phyloP scores from a whole-genome alignment of 2,113 vertebrate species.

The Limanda limanda region DNA sequence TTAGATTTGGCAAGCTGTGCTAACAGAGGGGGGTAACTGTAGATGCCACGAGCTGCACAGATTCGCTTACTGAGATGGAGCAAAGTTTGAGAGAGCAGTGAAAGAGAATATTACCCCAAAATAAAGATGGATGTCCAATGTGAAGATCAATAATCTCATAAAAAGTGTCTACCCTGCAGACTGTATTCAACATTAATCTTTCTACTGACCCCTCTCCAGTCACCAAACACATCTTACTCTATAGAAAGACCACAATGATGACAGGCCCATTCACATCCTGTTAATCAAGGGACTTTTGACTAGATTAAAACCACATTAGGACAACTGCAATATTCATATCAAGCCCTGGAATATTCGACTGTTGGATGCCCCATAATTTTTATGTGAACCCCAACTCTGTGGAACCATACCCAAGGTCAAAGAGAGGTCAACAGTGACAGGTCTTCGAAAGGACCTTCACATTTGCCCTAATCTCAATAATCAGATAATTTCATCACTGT shows the following conservation, averaged over 20 bases:
- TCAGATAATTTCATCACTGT: too few relatives aligned
- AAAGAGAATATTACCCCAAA: constrained; percentile 56
- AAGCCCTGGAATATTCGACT: background rate
- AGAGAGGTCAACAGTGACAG: background rate
- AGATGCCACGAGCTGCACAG: background rate
- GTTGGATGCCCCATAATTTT: background rate
- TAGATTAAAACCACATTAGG: background rate
- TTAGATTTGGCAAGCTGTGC: constrained; percentile 47
- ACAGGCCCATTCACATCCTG: background rate
- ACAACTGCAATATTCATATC: background rate
- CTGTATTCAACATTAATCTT: background rate
- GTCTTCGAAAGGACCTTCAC: too few relatives aligned
- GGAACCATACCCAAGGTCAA: background rate
- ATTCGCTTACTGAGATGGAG: constrained; percentile 47
- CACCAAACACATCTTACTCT: background rate
- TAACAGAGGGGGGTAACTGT: constrained; percentile 28
- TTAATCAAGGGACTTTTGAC: constrained; percentile 1
- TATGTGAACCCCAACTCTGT: too few relatives aligned
- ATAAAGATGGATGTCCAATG: constrained; percentile 49
- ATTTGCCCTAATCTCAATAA: too few relatives aligned
- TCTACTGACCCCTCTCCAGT: background rate
- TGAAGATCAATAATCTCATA: constrained; percentile 46
- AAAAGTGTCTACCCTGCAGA: constrained; percentile 1
- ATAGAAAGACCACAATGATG: background rate
- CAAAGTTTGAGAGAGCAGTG: constrained; percentile 39